Evolutionary conservation across 1,140 invertebrate genomes (phyloP), one percentile per base, ranked within the genome.

Genomic region (Drosophila bipectinata): DNA sequence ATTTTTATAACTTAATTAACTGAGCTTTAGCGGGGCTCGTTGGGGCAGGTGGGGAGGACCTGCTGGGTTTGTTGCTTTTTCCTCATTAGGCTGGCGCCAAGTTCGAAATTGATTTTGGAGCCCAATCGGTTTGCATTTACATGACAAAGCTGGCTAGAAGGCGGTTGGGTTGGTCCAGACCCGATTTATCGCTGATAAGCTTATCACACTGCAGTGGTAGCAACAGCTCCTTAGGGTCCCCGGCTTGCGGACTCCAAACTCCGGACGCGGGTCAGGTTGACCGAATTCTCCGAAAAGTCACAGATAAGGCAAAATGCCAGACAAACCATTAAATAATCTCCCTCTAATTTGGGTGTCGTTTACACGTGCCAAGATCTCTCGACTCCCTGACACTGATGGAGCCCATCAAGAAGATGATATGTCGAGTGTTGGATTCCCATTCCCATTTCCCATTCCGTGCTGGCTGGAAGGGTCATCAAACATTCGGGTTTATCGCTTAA

Each of bases 1-100:
- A 88, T 87, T 87, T 87, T 87, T 87, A 88, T 87, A 87, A 87
- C 83, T 87, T 76, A 87, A 87, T 87, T 87, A 88, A 87, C 30
- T 49, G 68, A 64, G 57, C 69, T 63, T 61, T 56, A 30, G 10
- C 12, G 28, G 12, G 5, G 39, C 14, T 14, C 15, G 15, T 14
- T 44, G 26, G 47, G 9, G 3, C 3, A n/a, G 34, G 34, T 10
- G 34, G 10, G 32, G 32, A 34, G 34, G 15, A 39, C 59, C 68
- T 61, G 81, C 82, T 81, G 77, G 61, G 66, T 55, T 60, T 53
- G 64, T 62, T 58, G 67, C 34, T 60, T 72, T 72, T 77, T 67
- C 41, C 79, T 82, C 82, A 87, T 87, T 87, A 87, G 77, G 66
- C 61, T 87, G 82, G 82, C 82, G 82, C 82, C 82, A 87, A 32